These are phyloP conservation scores for Drosophila kikkawai DNA, from an alignment of 1,140 invertebrate species.

Conservation along the genomic window DNA sequence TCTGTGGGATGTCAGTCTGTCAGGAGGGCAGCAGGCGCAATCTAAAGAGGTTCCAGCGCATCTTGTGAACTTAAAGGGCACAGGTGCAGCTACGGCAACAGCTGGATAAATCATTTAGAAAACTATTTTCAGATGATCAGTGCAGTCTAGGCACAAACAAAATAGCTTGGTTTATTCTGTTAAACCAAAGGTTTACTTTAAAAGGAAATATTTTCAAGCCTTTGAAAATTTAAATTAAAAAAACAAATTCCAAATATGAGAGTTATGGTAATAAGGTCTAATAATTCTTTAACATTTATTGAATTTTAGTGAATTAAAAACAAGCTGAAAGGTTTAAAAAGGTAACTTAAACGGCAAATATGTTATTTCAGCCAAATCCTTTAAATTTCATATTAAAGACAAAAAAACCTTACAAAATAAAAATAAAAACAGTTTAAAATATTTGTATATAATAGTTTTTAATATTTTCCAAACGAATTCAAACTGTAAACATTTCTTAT, in stretches of 20 bases:
- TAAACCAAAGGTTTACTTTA: not conserved
- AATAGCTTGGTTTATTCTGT: not conserved
- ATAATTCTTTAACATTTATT: not conserved
- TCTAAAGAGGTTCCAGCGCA: conserved; percentile 13
- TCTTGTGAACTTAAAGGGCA: conserved; percentile 19
- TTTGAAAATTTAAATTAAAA: not conserved
- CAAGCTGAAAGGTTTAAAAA: not conserved
- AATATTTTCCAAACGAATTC: not conserved
- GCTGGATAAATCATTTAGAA: conserved; percentile 46
- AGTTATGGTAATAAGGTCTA: too few relatives aligned
- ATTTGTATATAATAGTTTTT: not conserved
- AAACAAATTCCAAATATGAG: not conserved
- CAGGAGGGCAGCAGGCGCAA: conserved; percentile 12
- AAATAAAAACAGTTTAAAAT: not conserved
- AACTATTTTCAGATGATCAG: conserved; percentile 6
- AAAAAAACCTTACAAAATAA: not conserved
- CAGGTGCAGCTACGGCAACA: conserved; percentile 60
- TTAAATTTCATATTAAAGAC: too few relatives aligned
- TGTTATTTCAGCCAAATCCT: not conserved
- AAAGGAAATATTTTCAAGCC: not conserved
- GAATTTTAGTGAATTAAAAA: not conserved
- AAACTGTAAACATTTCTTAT: not conserved
- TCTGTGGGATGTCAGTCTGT: not conserved
- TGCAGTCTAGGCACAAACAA: not conserved
- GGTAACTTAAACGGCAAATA: not conserved